phyloP scores from a whole-genome alignment of 2,797 vertebrate genomes.

The Crax fasciolata region DNA sequence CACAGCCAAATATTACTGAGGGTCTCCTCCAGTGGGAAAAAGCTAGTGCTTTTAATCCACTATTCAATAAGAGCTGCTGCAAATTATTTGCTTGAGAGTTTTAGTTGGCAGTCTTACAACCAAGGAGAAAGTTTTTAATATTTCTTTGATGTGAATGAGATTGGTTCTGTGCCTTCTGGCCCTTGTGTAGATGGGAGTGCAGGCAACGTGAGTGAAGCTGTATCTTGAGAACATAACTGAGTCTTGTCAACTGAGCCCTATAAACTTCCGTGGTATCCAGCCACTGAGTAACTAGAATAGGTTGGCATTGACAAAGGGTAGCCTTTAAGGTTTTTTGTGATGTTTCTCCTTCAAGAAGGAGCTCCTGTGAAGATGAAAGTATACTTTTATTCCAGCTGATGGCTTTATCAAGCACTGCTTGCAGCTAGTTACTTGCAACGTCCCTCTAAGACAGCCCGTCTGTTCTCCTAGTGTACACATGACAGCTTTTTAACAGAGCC shows the following conservation, averaged over 20 bases:
- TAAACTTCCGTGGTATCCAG: not conserved
- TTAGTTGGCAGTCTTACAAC: accelerated
- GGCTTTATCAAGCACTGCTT: not conserved
- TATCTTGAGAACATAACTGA: not conserved
- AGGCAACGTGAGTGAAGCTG: not conserved
- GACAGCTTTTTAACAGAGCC: accelerated
- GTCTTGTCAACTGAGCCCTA: too few relatives aligned
- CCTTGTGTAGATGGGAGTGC: not conserved
- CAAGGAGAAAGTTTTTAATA: not conserved
- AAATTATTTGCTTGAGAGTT: not conserved
- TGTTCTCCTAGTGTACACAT: accelerated
- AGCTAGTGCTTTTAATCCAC: accelerated
- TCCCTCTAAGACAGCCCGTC: accelerated
- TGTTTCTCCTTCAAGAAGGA: not conserved
- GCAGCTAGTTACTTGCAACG: not conserved
- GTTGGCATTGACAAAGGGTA: not conserved
- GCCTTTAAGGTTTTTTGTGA: not conserved
- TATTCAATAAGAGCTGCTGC: not conserved
- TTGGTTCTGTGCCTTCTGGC: not conserved
- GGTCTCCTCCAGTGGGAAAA: not conserved
- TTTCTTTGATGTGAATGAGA: not conserved
- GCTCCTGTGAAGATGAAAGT: accelerated
- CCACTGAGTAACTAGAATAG: not conserved
- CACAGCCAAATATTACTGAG: not conserved
- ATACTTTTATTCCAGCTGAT: not conserved